A percentile compares a stretch with the other conserved stretches of the same genome.
Conservation (phyloP, 2,113 vertebrate genomes). For the Euleptes europaea region DNA sequence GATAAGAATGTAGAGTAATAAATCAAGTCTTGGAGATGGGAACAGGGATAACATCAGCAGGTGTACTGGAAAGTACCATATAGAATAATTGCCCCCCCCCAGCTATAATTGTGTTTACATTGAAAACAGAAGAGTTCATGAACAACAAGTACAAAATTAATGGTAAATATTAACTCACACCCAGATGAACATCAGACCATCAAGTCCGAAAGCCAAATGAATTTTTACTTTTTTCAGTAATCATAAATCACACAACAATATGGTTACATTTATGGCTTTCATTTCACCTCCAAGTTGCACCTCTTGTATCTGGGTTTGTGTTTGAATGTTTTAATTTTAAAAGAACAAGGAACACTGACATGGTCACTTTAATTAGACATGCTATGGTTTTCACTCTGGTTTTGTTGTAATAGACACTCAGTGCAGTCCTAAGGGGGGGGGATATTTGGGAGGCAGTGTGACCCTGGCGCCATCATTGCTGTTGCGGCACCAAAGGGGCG, state of each 20-base stretch:
- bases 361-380: background rate
- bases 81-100: background rate
- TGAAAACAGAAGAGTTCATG: background rate
- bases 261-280: background rate
- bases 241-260: background rate
- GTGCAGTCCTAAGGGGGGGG: too few species aligned
- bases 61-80: background rate
- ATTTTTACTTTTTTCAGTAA: background rate
- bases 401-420: background rate
- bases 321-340: background rate
- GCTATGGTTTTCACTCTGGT: background rate
- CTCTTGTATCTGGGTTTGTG: background rate
- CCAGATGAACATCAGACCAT: background rate
- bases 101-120: background rate
- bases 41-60: background rate
- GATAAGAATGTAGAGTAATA: background rate
- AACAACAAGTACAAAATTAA: background rate
- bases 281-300: background rate
- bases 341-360: background rate
- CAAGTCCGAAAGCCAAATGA: background rate
- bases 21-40: too few species aligned
- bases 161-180: background rate
- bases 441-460: too few species aligned
- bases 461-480: too few species aligned
- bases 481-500: too few species aligned